Base-by-base conservation (phyloP, 2,888 invertebrate species). In the Drosophila trichaetosa region DNA sequence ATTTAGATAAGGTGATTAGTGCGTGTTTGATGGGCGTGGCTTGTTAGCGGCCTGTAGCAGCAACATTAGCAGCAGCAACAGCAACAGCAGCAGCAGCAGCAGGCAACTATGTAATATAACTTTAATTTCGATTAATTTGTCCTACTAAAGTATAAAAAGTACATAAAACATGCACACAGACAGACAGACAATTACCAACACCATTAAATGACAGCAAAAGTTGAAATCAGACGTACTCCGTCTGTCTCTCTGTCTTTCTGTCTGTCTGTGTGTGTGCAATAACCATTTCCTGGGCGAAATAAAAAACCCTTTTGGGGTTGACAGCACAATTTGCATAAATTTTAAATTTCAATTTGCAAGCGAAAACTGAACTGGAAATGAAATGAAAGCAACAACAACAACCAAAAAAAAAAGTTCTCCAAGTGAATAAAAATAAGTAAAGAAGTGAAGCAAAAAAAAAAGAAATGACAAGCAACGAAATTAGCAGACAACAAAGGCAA, bases 241-340 rank as follows among this genome's bases (percentile, higher is more conserved):
- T 24, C 21, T 46, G 46, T 46, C 24, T 24, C 4, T 2, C 2
- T 8, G 46, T 24, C 21, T 21, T 2, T 4, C 4, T 8, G 18
- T 24, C 11, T 42, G 33, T 42, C 18, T 29, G 16, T n/a, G 4
- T 52, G 31, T 59, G 34, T 63, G 52, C 70, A 81, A 81, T 81
- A 80, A 78, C 82, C 79, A 80, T 80, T 81, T 79, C 77, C 77
- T 68, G 76, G 58, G 61, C 79, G 80, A n/a, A 63, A 66, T 46
- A 46, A 68, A 57, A 57, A 57, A 74, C 74, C 84, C 82, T 69
- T 84, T 87, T 60, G 66, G 78, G 80, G 82, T 84, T 89, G 85
- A 87, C 89, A 89, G 84, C 71, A 79, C 68, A 80, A 90, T 90
- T 87, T 87, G 87, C 90, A 87, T 87, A 87, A 86, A 87, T 90